Percentiles rank a stretch among this genome's conserved stretches.
phyloP scores from a whole-genome alignment of 2,797 vertebrate genomes.

The Mycteria americana region DNA sequence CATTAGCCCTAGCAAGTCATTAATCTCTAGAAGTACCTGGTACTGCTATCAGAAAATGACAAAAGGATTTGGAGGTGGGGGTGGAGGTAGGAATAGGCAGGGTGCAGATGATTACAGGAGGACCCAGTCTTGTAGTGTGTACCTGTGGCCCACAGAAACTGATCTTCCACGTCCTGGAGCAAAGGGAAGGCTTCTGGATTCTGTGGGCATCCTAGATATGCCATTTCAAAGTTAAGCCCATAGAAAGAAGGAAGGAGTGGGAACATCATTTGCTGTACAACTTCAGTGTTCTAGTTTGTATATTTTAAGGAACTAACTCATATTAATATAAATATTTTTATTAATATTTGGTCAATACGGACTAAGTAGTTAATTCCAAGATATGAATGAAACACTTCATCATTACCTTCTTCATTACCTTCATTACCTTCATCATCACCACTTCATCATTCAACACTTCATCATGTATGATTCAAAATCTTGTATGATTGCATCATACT shows the following conservation, averaged over 20 bases:
- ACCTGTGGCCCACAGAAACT: neutral
- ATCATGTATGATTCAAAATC: neutral
- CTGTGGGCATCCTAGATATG: neutral
- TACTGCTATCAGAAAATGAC: neutral
- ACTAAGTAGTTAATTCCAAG: neutral
- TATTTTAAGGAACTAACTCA: neutral
- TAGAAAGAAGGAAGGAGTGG: neutral
- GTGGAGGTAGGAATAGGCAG: neutral
- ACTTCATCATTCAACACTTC: too few relatives aligned
- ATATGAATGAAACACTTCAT: neutral
- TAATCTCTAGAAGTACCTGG: constrained; percentile 19
- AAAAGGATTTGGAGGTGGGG: neutral
- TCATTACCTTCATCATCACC: too few relatives aligned
- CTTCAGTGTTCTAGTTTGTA: neutral
- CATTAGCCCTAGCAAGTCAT: neutral
- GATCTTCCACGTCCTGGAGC: neutral
- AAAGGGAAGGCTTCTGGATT: neutral
- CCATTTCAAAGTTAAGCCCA: neutral
- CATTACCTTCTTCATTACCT: too few relatives aligned
- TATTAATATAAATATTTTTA: neutral
- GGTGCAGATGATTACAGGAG: neutral
- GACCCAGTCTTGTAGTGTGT: neutral
- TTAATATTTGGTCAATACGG: neutral
- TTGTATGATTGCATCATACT: neutral
- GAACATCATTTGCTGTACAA: neutral